phyloP scores from a whole-genome alignment of 1,140 invertebrate species.

The Lepidurus arcticus region DNA sequence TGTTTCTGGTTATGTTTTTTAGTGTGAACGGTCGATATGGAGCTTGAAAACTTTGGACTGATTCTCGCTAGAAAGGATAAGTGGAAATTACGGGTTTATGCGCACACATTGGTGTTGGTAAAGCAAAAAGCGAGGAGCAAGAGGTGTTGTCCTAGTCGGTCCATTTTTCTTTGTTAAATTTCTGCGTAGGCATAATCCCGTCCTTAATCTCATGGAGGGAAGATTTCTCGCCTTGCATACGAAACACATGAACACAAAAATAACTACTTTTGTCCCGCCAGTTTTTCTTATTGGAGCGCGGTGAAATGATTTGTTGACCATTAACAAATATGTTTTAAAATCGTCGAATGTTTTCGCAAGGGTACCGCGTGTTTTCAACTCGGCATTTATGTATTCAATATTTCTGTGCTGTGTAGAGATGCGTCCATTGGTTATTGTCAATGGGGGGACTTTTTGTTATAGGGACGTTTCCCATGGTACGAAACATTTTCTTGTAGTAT shows the following conservation, averaged over 20 bases:
- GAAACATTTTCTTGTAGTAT: background rate
- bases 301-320: background rate
- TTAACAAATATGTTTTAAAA: background rate
- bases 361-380: background rate
- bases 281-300: background rate
- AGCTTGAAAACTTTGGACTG: background rate
- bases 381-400: background rate
- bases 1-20: background rate
- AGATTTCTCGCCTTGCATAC: conserved; percentile 2
- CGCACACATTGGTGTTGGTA: background rate
- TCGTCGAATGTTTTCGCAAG: background rate
- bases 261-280: background rate
- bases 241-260: background rate
- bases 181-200: background rate
- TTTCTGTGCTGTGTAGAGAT: background rate
- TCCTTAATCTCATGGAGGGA: conserved; percentile 4
- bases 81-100: background rate
- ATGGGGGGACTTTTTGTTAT: background rate
- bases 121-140: background rate
- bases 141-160: background rate
- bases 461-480: background rate
- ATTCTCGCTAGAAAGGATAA: background rate
- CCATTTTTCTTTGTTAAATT: background rate
- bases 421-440: background rate
- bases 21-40: conserved; percentile 3